Conservation (phyloP, 2,113 vertebrate species). For the Cryptoleucopteryx plumbea region DNA sequence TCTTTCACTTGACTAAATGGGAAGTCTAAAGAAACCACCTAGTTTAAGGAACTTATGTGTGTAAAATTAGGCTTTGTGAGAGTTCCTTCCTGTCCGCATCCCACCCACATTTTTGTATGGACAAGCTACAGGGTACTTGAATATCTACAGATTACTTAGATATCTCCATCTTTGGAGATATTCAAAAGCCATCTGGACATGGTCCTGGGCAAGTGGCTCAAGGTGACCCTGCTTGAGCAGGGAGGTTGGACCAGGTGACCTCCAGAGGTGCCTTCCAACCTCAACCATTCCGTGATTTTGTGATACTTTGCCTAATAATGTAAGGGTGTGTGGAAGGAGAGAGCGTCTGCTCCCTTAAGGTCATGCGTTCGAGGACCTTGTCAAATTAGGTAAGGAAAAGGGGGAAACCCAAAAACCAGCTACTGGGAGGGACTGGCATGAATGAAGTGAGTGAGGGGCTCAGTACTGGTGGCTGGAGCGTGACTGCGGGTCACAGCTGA, state of each 20-base stretch:
- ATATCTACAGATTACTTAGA: background rate
- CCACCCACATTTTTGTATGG: background rate
- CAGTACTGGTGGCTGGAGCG: background rate
- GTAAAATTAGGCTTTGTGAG: background rate
- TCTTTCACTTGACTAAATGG: background rate
- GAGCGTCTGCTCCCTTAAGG: background rate
- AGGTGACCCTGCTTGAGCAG: background rate
- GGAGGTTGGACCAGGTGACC: background rate
- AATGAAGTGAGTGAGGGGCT: background rate
- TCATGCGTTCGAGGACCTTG: background rate
- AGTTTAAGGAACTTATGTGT: background rate
- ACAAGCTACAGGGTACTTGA: background rate
- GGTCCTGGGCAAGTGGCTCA: background rate
- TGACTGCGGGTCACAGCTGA: accelerated
- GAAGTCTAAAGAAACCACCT: background rate
- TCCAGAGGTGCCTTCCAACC: background rate
- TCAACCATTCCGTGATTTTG: background rate
- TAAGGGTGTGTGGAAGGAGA: background rate
- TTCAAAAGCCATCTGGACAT: background rate
- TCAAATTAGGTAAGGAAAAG: background rate
- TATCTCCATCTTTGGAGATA: background rate
- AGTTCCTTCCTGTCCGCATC: background rate
- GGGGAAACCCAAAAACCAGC: background rate
- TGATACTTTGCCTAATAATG: background rate
- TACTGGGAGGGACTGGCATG: background rate